Evolutionary conservation across 2,113 vertebrate genomes (phyloP).

Genomic region (Aspidoscelis tigris): DNA sequence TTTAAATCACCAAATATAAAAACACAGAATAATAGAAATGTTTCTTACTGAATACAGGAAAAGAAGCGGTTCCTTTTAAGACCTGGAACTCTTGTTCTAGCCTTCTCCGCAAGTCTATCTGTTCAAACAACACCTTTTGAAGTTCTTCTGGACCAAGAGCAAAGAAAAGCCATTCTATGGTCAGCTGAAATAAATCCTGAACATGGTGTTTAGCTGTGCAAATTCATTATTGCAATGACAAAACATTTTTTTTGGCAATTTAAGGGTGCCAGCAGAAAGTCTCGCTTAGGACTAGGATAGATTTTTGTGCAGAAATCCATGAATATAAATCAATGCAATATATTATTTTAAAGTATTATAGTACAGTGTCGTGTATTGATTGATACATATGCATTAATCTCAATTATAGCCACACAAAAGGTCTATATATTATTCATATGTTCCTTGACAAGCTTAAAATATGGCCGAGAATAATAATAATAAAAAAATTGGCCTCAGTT

Average conservation of each 20-base stretch:
- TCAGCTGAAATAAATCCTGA: conserved; percentile 76
- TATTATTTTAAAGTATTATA: conserved; percentile 90
- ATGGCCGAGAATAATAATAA: conserved; percentile 65
- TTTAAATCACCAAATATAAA: not conserved
- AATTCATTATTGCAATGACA: conserved; percentile 76
- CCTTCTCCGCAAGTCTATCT: conserved; percentile 94
- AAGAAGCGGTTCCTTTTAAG: conserved; percentile 92
- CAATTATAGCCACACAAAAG: conserved; percentile 85
- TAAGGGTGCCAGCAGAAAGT: conserved; percentile 57
- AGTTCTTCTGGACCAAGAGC: conserved; percentile 88
- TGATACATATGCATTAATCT: conserved; percentile 89
- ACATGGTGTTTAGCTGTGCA: conserved; percentile 66
- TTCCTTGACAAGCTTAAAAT: conserved; percentile 87
- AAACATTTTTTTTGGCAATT: conserved; percentile 75
- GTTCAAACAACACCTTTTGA: conserved; percentile 98
- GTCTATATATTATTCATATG: conserved; percentile 88
- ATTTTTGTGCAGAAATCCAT: conserved; percentile 85
- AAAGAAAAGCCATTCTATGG: conserved; percentile 69
- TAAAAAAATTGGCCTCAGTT: conserved; percentile 71
- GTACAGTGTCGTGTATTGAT: conserved; percentile 87
- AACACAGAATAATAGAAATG: conserved; percentile 32
- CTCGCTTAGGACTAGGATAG: conserved; percentile 74
- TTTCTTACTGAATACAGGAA: conserved; percentile 95
- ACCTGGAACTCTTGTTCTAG: conserved; percentile 97
- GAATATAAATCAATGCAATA: conserved; percentile 90